A percentile compares a stretch with the other conserved stretches of the same genome.
phyloP scores from a whole-genome alignment of 2,113 vertebrate genomes.

The Boulengerochromis microlepis region DNA sequence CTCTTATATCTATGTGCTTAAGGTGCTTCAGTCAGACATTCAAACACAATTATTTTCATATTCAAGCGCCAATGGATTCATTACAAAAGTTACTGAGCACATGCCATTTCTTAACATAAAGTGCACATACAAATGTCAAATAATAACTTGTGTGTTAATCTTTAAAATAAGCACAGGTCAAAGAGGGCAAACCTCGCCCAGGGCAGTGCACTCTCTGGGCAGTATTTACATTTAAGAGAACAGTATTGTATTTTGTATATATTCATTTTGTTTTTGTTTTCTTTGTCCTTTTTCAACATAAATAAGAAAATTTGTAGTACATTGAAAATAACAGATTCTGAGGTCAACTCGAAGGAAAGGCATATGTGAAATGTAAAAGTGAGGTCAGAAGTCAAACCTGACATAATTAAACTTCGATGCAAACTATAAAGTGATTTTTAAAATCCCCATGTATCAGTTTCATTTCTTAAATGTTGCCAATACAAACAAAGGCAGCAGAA shows the following conservation, averaged over 20 bases:
- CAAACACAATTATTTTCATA: not conserved
- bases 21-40: not conserved
- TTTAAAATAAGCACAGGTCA: not conserved
- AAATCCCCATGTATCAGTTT: not conserved
- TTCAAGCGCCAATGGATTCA: rapidly evolving
- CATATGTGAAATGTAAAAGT: not conserved
- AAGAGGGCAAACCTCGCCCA: not conserved
- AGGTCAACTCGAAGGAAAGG: not conserved
- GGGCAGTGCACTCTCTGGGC: not conserved
- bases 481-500: not conserved
- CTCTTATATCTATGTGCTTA: not conserved
- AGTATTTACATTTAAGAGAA: not conserved
- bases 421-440: not conserved
- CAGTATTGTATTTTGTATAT: not conserved
- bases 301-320: not conserved
- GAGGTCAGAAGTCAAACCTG: not conserved
- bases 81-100: not conserved
- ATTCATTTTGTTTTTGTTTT: not conserved
- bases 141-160: not conserved
- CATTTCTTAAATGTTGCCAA: not conserved
- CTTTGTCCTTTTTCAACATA: not conserved
- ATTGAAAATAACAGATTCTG: not conserved
- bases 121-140: not conserved
- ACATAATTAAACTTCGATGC: not conserved
- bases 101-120: not conserved